These are phyloP conservation scores for Coregonus clupeaformis DNA, from an alignment of 2,113 vertebrate genomes.

Conservation along the genomic window DNA sequence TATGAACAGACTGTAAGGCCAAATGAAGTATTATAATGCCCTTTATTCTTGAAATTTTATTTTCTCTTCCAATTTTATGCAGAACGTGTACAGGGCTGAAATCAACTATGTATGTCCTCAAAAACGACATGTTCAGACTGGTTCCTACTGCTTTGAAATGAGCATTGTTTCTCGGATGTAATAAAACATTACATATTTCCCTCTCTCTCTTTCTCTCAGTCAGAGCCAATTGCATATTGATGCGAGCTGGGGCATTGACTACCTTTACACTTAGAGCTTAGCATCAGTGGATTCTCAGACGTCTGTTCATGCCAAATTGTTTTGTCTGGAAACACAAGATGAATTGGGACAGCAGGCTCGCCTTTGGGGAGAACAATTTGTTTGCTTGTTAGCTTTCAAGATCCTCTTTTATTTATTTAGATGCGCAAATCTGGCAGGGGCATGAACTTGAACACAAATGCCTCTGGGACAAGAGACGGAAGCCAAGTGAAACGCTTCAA, in stretches of 20 bases:
- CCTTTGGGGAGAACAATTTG: conserved; percentile 41
- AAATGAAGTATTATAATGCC: no score
- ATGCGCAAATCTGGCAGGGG: conserved; percentile 57
- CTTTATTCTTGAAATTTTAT: no score
- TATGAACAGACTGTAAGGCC: no score
- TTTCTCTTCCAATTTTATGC: no score
- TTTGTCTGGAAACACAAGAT: conserved; percentile 36
- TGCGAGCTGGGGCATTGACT: background rate
- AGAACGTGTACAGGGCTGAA: background rate
- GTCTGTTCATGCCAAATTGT: conserved; percentile 31
- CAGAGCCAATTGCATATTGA: conserved; percentile 16
- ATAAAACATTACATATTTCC: conserved; percentile 17
- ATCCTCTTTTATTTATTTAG: conserved; percentile 57
- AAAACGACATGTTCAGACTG: background rate
- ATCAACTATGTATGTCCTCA: background rate
- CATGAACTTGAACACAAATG: conserved; percentile 45
- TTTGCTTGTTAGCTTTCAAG: conserved; percentile 59
- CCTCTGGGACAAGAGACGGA: conserved; percentile 45
- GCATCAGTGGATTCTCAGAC: conserved; percentile 15
- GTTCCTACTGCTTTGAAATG: conserved; percentile 4
- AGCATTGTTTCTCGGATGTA: background rate
- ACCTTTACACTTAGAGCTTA: conserved; percentile 15
- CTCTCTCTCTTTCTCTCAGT: background rate
- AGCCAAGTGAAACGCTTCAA: conserved; percentile 52
- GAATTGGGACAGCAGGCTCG: conserved; percentile 36